phyloP scores from a whole-genome alignment of 2,888 invertebrate species.

The Boloria selene region DNA sequence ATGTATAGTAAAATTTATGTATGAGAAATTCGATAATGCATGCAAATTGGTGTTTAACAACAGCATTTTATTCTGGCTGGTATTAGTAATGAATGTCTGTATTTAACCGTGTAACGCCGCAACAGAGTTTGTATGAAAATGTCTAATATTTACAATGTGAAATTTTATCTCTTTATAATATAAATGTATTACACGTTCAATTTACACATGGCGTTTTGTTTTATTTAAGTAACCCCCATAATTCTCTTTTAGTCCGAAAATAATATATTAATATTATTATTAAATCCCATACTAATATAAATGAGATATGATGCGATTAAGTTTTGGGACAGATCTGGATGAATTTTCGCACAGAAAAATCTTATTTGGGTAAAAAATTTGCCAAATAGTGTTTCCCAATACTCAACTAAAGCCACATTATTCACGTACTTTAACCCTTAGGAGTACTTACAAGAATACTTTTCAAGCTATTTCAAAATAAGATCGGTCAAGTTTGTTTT shows the following conservation, averaged over 20 bases:
- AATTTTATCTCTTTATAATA: constrained; percentile 80
- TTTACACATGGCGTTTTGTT: background rate
- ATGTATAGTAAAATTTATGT: constrained; percentile 20
- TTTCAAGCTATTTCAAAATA: too few species aligned
- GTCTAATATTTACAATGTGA: constrained; percentile 79
- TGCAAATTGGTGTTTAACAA: constrained; percentile 31
- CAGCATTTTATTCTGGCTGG: constrained; percentile 26
- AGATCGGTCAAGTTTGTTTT: too few species aligned
- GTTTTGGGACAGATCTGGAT: too few species aligned
- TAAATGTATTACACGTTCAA: constrained; percentile 62
- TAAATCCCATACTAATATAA: too few species aligned
- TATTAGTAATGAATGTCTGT: constrained; percentile 34
- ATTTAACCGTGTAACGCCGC: constrained; percentile 58
- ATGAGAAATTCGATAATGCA: constrained; percentile 20
- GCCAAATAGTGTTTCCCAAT: too few species aligned
- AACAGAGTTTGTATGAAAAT: constrained; percentile 66
- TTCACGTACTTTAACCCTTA: too few species aligned
- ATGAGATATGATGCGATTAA: background rate
- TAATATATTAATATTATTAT: too few species aligned
- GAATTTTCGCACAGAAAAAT: too few species aligned
- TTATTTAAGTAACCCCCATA: background rate
- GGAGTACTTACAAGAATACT: too few species aligned
- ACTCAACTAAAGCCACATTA: too few species aligned
- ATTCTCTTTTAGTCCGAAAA: too few species aligned
- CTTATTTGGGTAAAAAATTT: too few species aligned